phyloP scores from a whole-genome alignment of 2,888 invertebrate species.

The Corythucha ciliata region DNA sequence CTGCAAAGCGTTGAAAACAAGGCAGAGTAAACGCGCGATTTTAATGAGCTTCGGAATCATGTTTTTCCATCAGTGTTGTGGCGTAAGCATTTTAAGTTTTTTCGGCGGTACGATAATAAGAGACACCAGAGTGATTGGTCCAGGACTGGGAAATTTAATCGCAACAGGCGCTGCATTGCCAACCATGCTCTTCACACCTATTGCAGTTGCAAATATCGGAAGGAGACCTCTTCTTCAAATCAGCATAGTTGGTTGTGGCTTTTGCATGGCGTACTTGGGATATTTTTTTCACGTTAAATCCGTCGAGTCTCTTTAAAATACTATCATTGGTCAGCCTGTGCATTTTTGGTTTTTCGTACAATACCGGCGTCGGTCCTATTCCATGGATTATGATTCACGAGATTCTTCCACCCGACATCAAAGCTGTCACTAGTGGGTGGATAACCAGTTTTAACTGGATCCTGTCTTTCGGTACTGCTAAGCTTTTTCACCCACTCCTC shows the following conservation, averaged over 20 bases:
- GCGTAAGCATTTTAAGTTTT: slow-evolving; percentile 75
- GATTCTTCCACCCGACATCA: slow-evolving; percentile 60
- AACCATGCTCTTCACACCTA: no score
- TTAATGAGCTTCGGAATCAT: slow-evolving; percentile 66
- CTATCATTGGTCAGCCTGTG: slow-evolving; percentile 57
- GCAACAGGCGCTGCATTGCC: no score
- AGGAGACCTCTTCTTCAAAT: slow-evolving; percentile 66
- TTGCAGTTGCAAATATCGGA: slow-evolving; percentile 75
- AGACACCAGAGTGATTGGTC: slow-evolving; percentile 63
- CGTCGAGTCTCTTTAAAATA: slow-evolving; percentile 59
- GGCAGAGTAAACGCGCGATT: slow-evolving; percentile 60
- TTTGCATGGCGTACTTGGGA: slow-evolving; percentile 60
- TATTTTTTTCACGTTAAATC: slow-evolving; percentile 56
- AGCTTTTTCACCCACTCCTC: slow-evolving; percentile 51
- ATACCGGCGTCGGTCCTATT: slow-evolving; percentile 67
- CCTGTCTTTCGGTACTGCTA: slow-evolving; percentile 60
- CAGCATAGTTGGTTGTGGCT: slow-evolving; percentile 62
- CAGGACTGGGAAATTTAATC: no score
- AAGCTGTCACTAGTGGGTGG: slow-evolving; percentile 62
- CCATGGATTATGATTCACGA: slow-evolving; percentile 75
- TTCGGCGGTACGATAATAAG: slow-evolving; percentile 66
- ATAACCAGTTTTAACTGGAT: slow-evolving; percentile 69
- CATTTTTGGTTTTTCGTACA: slow-evolving; percentile 57
- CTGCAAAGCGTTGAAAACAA: slow-evolving; percentile 41
- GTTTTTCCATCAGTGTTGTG: slow-evolving; percentile 76